Percentiles rank a stretch among this genome's conserved stretches.
These are phyloP conservation scores for Protodeltote pygarga DNA, from an alignment of 2,888 invertebrate species.

Conservation along the genomic window DNA sequence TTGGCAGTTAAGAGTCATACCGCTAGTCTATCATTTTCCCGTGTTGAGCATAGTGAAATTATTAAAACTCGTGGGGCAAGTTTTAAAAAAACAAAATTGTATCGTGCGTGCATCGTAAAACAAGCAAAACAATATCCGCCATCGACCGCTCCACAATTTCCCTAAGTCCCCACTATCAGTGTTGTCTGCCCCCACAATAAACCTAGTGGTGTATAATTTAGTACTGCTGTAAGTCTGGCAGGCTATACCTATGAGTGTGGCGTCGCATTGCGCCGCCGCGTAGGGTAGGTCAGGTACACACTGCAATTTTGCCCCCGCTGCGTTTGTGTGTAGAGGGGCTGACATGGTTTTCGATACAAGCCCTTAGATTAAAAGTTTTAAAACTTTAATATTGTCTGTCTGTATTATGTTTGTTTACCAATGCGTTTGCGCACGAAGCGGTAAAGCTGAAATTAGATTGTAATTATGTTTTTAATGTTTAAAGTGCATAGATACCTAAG, in stretches of 20 bases:
- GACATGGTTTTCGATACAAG: neutral
- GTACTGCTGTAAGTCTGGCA: conserved; percentile 66
- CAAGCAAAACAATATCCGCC: conserved; percentile 17
- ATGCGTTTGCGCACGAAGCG: neutral
- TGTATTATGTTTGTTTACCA: neutral
- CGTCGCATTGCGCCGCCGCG: conserved; percentile 68
- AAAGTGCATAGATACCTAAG: too few species aligned
- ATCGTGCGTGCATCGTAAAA: neutral
- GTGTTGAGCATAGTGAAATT: too few species aligned
- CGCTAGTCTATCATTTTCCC: too few species aligned
- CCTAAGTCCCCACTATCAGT: conserved; percentile 58
- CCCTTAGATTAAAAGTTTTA: conserved; percentile 1
- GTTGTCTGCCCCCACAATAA: conserved; percentile 62
- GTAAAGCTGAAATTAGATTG: too few species aligned
- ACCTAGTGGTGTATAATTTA: conserved; percentile 80
- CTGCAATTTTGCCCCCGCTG: conserved; percentile 43
- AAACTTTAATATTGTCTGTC: neutral
- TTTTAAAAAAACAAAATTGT: neutral
- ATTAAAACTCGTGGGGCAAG: too few species aligned
- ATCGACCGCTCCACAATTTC: conserved; percentile 24
- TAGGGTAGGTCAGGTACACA: conserved; percentile 71
- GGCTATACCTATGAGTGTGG: conserved; percentile 44
- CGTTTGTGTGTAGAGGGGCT: conserved; percentile 13
- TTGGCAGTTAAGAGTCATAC: too few species aligned
- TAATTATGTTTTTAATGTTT: too few species aligned